Evolutionary conservation across 2,113 vertebrate genomes (phyloP).

Genomic region (Brachionichthys hirsutus): DNA sequence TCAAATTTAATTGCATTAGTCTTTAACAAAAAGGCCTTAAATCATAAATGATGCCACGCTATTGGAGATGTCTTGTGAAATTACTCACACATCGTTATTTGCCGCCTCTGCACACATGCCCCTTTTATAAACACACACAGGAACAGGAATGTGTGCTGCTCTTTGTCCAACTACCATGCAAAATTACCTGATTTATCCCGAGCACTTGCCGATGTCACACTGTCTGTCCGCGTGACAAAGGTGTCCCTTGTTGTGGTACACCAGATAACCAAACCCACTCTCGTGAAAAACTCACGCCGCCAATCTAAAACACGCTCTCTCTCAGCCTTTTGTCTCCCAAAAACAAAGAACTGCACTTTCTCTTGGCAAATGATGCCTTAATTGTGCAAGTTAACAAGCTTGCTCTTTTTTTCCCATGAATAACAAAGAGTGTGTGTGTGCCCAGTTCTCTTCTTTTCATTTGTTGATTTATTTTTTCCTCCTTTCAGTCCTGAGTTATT

Average conservation of each 20-base stretch:
- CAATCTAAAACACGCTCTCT: conserved; percentile 53
- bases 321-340: conserved; percentile 71
- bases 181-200: conserved; percentile 72
- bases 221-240: conserved; percentile 72
- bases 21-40: conserved; percentile 52
- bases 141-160: conserved; percentile 58
- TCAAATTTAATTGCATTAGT: conserved; percentile 58
- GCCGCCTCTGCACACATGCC: conserved; percentile 36
- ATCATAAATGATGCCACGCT: conserved; percentile 48
- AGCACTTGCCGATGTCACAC: conserved; percentile 69
- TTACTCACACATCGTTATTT: conserved; percentile 51
- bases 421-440: conserved; percentile 73
- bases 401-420: conserved; percentile 66
- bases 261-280: conserved; percentile 62
- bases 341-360: conserved; percentile 73
- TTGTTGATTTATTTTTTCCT: conserved; percentile 31
- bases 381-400: conserved; percentile 79
- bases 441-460: conserved; percentile 48
- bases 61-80: conserved; percentile 55
- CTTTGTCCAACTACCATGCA: conserved; percentile 73
- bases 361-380: conserved; percentile 79
- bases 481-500: conserved; percentile 32
- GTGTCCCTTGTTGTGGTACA: conserved; percentile 69
- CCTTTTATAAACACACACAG: conserved; percentile 46
- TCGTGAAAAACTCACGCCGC: conserved; percentile 36